Conservation (phyloP, 2,888 invertebrate genomes). For the Parnassius smintheus region DNA sequence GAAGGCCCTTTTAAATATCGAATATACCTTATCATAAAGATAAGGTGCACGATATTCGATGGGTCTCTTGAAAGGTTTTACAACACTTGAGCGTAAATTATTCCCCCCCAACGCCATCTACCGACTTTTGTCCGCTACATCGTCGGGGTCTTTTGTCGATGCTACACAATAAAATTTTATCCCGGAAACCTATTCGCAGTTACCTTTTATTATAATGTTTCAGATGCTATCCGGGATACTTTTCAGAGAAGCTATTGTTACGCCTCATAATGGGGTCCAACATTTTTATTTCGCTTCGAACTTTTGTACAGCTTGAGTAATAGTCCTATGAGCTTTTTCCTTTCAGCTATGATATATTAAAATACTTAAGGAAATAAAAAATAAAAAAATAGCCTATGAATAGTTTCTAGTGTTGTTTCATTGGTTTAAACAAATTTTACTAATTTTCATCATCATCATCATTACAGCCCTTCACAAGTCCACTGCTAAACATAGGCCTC, state of each 20-base stretch:
- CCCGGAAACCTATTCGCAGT: slow-evolving; percentile 76
- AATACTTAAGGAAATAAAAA: too few relatives aligned
- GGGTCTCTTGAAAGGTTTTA: slow-evolving; percentile 27
- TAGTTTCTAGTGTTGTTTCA: too few relatives aligned
- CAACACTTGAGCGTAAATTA: slow-evolving; percentile 31
- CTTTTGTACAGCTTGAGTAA: slow-evolving; percentile 50
- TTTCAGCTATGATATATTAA: too few relatives aligned
- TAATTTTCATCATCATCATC: too few relatives aligned
- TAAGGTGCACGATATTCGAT: slow-evolving; percentile 22
- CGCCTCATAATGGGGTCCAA: slow-evolving; percentile 63
- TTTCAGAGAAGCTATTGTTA: slow-evolving; percentile 67
- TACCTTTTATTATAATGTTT: slow-evolving; percentile 79
- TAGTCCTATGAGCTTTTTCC: slow-evolving; percentile 33
- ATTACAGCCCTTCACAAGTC: too few relatives aligned
- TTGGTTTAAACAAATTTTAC: too few relatives aligned
- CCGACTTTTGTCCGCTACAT: slow-evolving; percentile 39
- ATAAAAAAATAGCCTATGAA: too few relatives aligned
- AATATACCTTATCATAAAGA: slow-evolving; percentile 19
- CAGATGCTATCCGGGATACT: slow-evolving; percentile 69
- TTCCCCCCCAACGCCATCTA: slow-evolving; percentile 29
- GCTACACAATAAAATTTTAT: slow-evolving; percentile 76
- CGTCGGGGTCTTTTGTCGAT: slow-evolving; percentile 63
- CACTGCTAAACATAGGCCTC: too few relatives aligned
- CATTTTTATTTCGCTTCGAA: slow-evolving; percentile 73
- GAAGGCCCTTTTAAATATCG: slow-evolving; percentile 3